Percentiles rank a stretch among this genome's conserved stretches.
Evolutionary conservation across 2,797 vertebrate genomes (phyloP).

Genomic region (Rhinella marina): DNA sequence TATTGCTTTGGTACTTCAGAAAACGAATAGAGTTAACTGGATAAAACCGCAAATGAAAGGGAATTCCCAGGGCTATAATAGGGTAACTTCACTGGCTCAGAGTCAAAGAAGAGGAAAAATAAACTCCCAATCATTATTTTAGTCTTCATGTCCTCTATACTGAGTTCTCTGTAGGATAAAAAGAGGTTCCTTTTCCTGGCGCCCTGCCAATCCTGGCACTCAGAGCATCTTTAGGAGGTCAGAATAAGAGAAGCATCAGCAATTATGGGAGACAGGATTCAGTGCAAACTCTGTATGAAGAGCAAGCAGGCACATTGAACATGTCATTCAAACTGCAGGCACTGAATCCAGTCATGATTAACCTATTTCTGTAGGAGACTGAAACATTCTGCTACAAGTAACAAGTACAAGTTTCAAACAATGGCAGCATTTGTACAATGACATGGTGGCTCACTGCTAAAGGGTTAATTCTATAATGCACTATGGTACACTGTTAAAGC

Average conservation of each 20-base stretch:
- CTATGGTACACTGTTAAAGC: too few species aligned
- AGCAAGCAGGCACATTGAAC: background rate
- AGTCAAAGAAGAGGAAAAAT: slow-evolving; percentile 38
- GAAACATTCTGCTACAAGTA: too few species aligned
- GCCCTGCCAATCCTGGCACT: slow-evolving; percentile 26
- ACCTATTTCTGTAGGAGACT: slow-evolving; percentile 3
- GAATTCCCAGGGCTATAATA: slow-evolving; percentile 53
- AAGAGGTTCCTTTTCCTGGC: slow-evolving; percentile 31
- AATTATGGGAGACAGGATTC: slow-evolving; percentile 34
- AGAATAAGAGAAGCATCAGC: slow-evolving; percentile 23
- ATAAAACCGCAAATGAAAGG: slow-evolving; percentile 29
- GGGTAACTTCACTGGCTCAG: slow-evolving; percentile 46
- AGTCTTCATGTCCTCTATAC: slow-evolving; percentile 14
- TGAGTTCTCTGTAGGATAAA: slow-evolving; percentile 45
- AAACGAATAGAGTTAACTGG: slow-evolving; percentile 34
- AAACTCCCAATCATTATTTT: slow-evolving; percentile 43
- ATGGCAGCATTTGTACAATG: too few species aligned
- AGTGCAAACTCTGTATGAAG: slow-evolving; percentile 19
- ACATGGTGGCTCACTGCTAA: too few species aligned
- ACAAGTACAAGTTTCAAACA: background rate
- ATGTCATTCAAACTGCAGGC: slow-evolving; percentile 19
- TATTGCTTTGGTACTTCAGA: background rate
- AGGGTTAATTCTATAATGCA: too few species aligned
- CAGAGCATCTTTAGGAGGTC: slow-evolving; percentile 39
- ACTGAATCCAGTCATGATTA: background rate